Percentiles rank a stretch among this genome's conserved stretches.
phyloP scores from a whole-genome alignment of 2,113 vertebrate genomes.

The Plectropomus leopardus region DNA sequence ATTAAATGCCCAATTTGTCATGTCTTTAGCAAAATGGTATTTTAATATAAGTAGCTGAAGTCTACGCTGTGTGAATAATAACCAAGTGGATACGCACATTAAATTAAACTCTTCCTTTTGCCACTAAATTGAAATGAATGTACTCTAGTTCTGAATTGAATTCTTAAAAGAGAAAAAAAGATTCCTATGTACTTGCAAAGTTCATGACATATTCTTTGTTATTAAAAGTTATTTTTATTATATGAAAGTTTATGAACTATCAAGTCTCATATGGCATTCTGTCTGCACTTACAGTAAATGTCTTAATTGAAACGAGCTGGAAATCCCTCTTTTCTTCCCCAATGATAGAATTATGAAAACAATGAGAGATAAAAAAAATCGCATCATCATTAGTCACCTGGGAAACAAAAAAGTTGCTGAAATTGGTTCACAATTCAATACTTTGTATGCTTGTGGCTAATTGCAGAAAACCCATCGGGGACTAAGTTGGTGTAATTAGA shows the following conservation, averaged over 20 bases:
- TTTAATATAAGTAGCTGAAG: not conserved
- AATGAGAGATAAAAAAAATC: not conserved
- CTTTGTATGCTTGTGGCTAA: conserved; percentile 19
- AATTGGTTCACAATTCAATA: conserved; percentile 28
- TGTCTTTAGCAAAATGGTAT: not conserved
- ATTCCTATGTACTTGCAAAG: too few species aligned
- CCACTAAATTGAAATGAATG: not conserved
- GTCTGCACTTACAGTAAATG: not conserved
- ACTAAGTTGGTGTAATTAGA: conserved; percentile 16
- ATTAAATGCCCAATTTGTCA: not conserved
- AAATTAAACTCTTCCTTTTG: not conserved
- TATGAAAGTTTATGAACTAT: not conserved
- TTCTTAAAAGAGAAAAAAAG: not conserved
- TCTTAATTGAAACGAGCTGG: not conserved
- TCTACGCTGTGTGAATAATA: not conserved
- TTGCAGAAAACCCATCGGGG: conserved; percentile 24
- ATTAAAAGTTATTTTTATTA: not conserved
- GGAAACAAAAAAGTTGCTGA: conserved; percentile 13
- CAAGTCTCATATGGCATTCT: not conserved
- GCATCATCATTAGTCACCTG: conserved; percentile 11
- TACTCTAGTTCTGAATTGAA: not conserved
- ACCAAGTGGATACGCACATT: too few species aligned
- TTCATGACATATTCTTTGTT: not conserved
- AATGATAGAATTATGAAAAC: conserved; percentile 6
- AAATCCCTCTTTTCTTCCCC: not conserved